Percentiles rank a stretch among this genome's conserved stretches.
Evolutionary conservation across 2,888 invertebrate species (phyloP).

Genomic region (Chrysomela aeneicollis): DNA sequence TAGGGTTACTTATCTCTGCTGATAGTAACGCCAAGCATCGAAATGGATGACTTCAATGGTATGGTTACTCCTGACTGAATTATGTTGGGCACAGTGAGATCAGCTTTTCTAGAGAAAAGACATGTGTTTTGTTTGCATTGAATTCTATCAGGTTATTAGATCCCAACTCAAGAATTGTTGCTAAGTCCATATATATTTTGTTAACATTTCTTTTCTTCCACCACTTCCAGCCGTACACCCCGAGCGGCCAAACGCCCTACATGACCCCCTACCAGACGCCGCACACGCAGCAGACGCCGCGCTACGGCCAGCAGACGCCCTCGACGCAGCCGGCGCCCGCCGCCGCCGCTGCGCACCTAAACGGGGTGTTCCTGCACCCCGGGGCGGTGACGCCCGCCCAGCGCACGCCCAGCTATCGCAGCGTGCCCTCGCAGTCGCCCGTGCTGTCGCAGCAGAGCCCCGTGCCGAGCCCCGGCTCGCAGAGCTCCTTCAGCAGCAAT

Average conservation of each 20-base stretch:
- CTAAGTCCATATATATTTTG: no score
- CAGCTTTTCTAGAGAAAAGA: no score
- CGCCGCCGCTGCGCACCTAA: constrained; percentile 48
- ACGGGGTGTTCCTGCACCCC: constrained; percentile 68
- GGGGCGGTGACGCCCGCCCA: constrained; percentile 64
- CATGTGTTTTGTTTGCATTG: no score
- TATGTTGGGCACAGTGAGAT: no score
- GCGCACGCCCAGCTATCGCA: constrained; percentile 60
- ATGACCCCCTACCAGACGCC: constrained; percentile 90
- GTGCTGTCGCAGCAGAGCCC: constrained; percentile 51
- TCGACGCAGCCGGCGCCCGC: constrained; percentile 51
- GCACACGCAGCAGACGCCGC: constrained; percentile 73
- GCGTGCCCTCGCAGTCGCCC: constrained; percentile 53
- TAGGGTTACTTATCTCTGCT: no score
- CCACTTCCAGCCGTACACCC: constrained; percentile 76
- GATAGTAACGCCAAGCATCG: no score
- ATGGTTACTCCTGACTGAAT: no score
- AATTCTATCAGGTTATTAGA: no score
- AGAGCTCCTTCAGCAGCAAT: constrained; percentile 46
- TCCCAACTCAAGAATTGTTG: no score
- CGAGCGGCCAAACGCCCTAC: constrained; percentile 91
- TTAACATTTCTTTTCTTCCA: constrained; percentile 1
- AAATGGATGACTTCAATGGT: no score
- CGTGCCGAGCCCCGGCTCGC: constrained; percentile 52
- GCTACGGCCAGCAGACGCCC: constrained; percentile 66